Conservation (phyloP, 2,888 invertebrate genomes). For the Thymelicus sylvestris region DNA sequence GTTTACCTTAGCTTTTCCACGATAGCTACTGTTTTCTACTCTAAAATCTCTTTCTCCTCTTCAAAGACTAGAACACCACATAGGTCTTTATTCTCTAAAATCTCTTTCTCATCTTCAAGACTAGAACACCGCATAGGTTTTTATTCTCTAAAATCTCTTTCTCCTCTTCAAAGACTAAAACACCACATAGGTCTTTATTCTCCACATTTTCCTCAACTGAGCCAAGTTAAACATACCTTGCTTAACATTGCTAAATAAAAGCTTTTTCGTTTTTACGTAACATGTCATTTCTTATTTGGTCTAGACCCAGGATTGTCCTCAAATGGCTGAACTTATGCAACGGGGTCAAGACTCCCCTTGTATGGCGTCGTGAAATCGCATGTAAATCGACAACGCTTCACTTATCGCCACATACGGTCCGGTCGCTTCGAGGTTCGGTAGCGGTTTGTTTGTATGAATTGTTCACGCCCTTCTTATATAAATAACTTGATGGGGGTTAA, state of each 20-base stretch:
- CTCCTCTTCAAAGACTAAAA: no score
- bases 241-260: neutral
- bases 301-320: slow-evolving; percentile 31
- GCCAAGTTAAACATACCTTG: no score
- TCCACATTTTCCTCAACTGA: no score
- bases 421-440: slow-evolving; percentile 43
- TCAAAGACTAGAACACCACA: no score
- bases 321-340: slow-evolving; percentile 51
- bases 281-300: slow-evolving; percentile 21
- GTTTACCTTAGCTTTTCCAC: no score
- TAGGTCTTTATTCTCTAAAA: no score
- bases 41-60: no score
- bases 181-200: no score
- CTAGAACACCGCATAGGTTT: no score
- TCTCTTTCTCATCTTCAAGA: no score
- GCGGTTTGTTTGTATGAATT: neutral
- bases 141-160: no score
- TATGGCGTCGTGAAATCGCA: slow-evolving; percentile 68
- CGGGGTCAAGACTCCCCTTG: slow-evolving; percentile 61
- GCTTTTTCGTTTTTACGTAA: slow-evolving; percentile 2
- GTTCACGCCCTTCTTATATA: slow-evolving; percentile 1
- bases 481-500: neutral
- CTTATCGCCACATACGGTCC: slow-evolving; percentile 57
- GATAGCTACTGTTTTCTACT: no score
- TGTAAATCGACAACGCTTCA: slow-evolving; percentile 60